Percentiles rank a stretch among this genome's conserved stretches.
These are phyloP conservation scores for Phodopus roborovskii DNA, from an alignment of 2,113 vertebrate species.

Conservation along the genomic window DNA sequence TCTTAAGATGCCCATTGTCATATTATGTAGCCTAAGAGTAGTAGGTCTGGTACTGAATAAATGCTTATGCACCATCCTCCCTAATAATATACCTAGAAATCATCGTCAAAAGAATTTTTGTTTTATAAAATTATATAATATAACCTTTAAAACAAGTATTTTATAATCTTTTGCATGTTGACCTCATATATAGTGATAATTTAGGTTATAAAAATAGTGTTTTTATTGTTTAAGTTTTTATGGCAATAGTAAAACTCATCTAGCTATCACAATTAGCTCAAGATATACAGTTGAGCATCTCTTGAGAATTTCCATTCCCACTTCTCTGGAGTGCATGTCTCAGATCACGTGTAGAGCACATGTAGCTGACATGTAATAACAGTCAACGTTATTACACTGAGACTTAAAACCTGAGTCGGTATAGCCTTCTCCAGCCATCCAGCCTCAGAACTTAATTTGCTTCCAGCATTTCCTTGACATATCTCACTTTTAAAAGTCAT, in stretches of 20 bases:
- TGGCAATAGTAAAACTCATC: neutral
- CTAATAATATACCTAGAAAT: neutral
- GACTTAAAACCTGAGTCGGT: neutral
- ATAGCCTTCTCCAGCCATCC: neutral
- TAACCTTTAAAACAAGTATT: neutral
- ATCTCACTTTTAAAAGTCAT: neutral
- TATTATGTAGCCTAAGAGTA: neutral
- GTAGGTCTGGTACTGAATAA: neutral
- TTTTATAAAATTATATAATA: neutral
- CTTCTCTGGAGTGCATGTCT: neutral
- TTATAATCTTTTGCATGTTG: neutral
- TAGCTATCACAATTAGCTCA: neutral
- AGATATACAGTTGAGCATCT: neutral
- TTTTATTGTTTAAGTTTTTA: neutral
- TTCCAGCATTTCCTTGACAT: neutral
- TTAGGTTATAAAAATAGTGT: neutral
- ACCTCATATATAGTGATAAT: neutral
- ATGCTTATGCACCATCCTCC: neutral
- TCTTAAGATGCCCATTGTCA: neutral
- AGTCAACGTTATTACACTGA: neutral
- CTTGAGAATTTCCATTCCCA: neutral
- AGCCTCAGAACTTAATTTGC: neutral
- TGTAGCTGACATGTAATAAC: neutral
- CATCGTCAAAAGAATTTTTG: slow-evolving; percentile 8
- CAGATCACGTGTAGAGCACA: neutral